Evolutionary conservation across 2,888 invertebrate genomes (phyloP).

Genomic region (Rambutsinella grinnellia): DNA sequence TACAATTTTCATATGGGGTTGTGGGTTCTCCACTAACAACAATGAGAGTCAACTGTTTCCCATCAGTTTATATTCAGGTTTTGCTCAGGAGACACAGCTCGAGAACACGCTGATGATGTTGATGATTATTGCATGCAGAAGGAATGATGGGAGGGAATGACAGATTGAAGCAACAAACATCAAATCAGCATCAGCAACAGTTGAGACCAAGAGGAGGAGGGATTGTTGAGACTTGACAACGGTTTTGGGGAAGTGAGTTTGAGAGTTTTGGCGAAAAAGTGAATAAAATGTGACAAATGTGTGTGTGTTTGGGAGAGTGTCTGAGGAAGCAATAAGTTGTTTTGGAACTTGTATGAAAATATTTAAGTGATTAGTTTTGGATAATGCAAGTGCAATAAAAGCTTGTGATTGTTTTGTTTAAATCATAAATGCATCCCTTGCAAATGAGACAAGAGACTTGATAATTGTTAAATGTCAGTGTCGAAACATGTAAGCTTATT

Average conservation of each 20-base stretch:
- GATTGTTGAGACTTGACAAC: background rate
- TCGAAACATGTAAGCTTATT: too few species aligned
- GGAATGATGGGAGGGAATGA: slow-evolving; percentile 1
- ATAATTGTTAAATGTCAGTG: too few species aligned
- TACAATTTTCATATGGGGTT: background rate
- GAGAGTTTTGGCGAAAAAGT: background rate
- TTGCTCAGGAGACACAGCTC: slow-evolving; percentile 51
- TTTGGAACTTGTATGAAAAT: background rate
- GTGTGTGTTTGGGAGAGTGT: background rate
- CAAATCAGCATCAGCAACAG: slow-evolving; percentile 8
- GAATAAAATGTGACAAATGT: background rate
- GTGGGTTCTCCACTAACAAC: slow-evolving; percentile 31
- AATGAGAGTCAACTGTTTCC: slow-evolving; percentile 53
- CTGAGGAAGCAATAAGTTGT: background rate
- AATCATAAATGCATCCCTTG: too few species aligned
- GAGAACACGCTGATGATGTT: slow-evolving; percentile 35
- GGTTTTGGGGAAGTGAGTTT: background rate
- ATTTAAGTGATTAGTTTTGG: background rate
- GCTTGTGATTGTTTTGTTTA: too few species aligned
- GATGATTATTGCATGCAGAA: slow-evolving; percentile 38
- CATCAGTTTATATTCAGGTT: slow-evolving; percentile 58
- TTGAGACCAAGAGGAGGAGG: background rate
- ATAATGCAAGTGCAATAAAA: background rate
- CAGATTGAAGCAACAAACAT: slow-evolving; percentile 6
- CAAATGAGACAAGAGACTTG: too few species aligned